Conservation (phyloP, 37 sponge, comb jelly and placozoan species). For the Beroe forskalii region DNA sequence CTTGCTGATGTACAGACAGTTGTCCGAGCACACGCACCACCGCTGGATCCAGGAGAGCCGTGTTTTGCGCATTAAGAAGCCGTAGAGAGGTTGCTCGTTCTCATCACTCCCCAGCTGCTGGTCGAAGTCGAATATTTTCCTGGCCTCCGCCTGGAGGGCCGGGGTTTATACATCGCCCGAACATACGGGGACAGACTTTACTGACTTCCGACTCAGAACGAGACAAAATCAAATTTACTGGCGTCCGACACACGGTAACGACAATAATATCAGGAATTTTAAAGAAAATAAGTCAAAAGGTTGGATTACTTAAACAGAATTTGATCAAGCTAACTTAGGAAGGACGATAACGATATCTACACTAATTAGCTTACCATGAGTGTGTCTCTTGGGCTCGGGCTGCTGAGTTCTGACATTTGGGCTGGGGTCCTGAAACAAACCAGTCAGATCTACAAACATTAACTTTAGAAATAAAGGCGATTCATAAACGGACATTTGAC, state of each 20-base stretch:
- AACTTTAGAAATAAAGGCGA: too few relatives aligned
- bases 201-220: background rate
- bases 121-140: constrained; percentile 32
- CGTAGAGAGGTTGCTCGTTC: constrained; percentile 6
- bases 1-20: constrained; percentile 62
- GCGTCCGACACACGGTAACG: background rate
- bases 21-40: constrained; percentile 62
- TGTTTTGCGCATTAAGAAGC: constrained; percentile 61
- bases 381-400: background rate
- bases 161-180: background rate
- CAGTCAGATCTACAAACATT: too few relatives aligned
- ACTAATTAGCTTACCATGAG: constrained; percentile 14
- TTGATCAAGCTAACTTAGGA: too few relatives aligned
- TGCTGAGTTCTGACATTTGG: background rate
- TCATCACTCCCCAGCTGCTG: constrained; percentile 32
- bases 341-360: background rate
- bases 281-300: too few relatives aligned
- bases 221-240: background rate
- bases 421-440: constrained; percentile 16
- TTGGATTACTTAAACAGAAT: too few relatives aligned
- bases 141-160: constrained; percentile 1
- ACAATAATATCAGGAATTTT: background rate
- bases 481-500: too few relatives aligned
- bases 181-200: too few relatives aligned
- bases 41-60: constrained; percentile 63